Conservation (phyloP, 2,888 invertebrate genomes). For the Gonocerus acuteangulatus region DNA sequence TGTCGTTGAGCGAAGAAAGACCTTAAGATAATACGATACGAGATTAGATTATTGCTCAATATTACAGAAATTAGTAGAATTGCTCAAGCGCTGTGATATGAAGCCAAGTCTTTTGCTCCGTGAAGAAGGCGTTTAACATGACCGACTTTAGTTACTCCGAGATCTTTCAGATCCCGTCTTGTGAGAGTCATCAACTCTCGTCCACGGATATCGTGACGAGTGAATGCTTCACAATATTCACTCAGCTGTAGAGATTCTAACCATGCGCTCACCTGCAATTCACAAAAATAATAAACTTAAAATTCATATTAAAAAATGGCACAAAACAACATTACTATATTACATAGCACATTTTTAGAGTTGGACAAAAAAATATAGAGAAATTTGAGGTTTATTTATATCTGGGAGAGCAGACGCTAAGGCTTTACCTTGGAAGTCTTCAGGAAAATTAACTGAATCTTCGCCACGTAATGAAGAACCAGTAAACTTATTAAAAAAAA, state of each 20-base stretch:
- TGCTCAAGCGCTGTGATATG: conserved; percentile 6
- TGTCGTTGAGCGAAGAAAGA: too few species aligned
- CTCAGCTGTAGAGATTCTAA: conserved; percentile 77
- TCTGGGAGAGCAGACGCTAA: too few species aligned
- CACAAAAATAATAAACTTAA: neutral
- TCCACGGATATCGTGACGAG: conserved; percentile 85
- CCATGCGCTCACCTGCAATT: conserved; percentile 58
- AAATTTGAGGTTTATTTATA: too few species aligned
- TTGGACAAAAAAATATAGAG: too few species aligned
- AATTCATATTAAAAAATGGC: neutral
- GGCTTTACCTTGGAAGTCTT: too few species aligned
- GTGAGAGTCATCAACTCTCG: conserved; percentile 79
- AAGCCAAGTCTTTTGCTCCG: conserved; percentile 71
- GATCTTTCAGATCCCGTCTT: conserved; percentile 76
- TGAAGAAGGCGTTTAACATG: conserved; percentile 91
- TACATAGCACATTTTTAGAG: neutral
- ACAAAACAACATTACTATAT: neutral
- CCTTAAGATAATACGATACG: too few species aligned
- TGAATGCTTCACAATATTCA: conserved; percentile 86
- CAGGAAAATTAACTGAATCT: too few species aligned
- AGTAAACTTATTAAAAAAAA: too few species aligned
- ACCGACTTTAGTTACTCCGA: conserved; percentile 90
- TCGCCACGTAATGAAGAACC: too few species aligned
- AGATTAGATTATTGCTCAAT: conserved; percentile 8
- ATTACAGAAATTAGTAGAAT: neutral